Evolutionary conservation across 2,888 invertebrate species (phyloP).

Genomic region (Agrochola macilenta): DNA sequence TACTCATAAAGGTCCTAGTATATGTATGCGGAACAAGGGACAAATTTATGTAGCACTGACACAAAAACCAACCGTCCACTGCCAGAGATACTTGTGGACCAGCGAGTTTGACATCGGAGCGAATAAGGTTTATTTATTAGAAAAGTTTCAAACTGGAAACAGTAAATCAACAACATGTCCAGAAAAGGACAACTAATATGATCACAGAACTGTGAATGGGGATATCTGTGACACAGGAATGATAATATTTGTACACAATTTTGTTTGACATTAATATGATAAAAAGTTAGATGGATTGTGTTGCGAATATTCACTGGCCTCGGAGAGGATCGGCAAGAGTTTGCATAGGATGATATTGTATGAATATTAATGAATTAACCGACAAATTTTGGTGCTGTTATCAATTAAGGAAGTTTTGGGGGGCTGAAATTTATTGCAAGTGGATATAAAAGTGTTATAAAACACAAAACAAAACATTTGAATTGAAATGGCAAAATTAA

Average conservation of each 20-base stretch:
- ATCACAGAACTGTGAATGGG: slow-evolving; percentile 69
- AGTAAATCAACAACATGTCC: slow-evolving; percentile 87
- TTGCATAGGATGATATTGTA: slow-evolving; percentile 65
- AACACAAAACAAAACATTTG: not conserved
- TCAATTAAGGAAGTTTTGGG: slow-evolving; percentile 61
- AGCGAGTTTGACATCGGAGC: slow-evolving; percentile 86
- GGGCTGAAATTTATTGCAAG: slow-evolving; percentile 30
- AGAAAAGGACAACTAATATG: slow-evolving; percentile 69
- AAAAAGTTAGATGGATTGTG: slow-evolving; percentile 69
- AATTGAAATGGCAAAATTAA: not conserved
- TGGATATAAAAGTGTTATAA: slow-evolving; percentile 18
- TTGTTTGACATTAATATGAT: slow-evolving; percentile 73
- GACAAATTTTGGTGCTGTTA: slow-evolving; percentile 58
- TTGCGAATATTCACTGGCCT: slow-evolving; percentile 66
- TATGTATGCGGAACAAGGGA: slow-evolving; percentile 82
- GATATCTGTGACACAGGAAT: slow-evolving; percentile 69
- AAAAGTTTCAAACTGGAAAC: slow-evolving; percentile 85
- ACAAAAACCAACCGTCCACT: slow-evolving; percentile 85
- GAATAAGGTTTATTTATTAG: slow-evolving; percentile 89
- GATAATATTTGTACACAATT: slow-evolving; percentile 72
- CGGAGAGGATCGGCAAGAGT: slow-evolving; percentile 61
- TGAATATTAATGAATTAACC: slow-evolving; percentile 67
- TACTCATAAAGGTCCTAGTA: slow-evolving; percentile 86
- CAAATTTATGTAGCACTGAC: slow-evolving; percentile 84
- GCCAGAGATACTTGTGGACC: slow-evolving; percentile 83